Percentiles rank a stretch among this genome's conserved stretches.
Evolutionary conservation across 2,113 vertebrate species (phyloP).

Genomic region (Agelaius tricolor): DNA sequence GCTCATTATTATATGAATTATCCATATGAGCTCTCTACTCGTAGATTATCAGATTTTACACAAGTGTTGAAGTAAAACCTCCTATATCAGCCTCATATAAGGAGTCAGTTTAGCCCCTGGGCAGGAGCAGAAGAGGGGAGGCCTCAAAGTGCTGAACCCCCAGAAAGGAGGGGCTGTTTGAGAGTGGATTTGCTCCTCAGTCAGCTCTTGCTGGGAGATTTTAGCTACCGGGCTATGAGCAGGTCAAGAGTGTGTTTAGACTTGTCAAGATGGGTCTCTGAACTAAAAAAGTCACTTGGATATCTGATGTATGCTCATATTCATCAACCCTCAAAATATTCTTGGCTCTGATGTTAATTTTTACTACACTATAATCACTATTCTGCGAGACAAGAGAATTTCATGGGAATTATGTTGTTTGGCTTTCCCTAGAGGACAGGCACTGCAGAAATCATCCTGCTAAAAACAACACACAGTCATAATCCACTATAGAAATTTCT

Average conservation of each 20-base stretch:
- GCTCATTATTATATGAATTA: not conserved
- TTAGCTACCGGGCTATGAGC: not conserved
- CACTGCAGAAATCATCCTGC: not conserved
- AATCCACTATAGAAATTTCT: not conserved
- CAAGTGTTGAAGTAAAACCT: not conserved
- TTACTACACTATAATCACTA: not conserved
- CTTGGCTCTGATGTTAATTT: not conserved
- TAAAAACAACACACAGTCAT: not conserved
- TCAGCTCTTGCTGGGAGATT: not conserved
- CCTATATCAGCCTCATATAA: not conserved
- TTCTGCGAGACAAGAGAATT: not conserved
- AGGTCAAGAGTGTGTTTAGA: not conserved
- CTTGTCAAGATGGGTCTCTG: not conserved
- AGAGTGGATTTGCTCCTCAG: not conserved
- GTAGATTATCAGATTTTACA: not conserved
- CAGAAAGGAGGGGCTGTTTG: not conserved
- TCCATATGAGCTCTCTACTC: not conserved
- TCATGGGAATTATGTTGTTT: not conserved
- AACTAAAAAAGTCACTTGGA: not conserved
- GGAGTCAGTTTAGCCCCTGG: not conserved
- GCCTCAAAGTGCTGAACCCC: fast-evolving
- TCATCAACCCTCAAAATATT: not conserved
- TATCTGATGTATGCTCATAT: not conserved
- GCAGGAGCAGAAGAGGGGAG: not conserved
- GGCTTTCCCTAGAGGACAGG: not conserved